Percentiles rank a stretch among this genome's conserved stretches.
Conservation (phyloP, 2,113 vertebrate species). For the Rhinopithecus roxellana region DNA sequence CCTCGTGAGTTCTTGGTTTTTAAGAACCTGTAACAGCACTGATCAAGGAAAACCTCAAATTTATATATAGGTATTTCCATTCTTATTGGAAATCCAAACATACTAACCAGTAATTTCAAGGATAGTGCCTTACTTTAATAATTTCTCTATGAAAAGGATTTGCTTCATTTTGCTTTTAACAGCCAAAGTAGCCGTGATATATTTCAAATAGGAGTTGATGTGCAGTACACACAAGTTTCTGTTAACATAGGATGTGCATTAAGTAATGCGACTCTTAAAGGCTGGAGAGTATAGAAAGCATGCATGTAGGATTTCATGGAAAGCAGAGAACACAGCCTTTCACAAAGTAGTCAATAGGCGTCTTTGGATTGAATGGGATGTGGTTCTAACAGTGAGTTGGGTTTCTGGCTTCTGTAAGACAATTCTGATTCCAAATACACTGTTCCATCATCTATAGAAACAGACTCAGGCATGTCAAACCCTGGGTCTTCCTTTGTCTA, state of each 20-base stretch:
- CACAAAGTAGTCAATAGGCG: neutral
- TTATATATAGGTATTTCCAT: neutral
- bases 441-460: neutral
- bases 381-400: no score
- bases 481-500: neutral
- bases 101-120: neutral
- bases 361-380: neutral
- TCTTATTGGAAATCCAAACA: slow-evolving; percentile 9
- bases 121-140: neutral
- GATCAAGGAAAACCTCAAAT: neutral
- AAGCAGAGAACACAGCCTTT: neutral
- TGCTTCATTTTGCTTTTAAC: neutral
- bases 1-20: neutral
- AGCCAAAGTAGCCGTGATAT: neutral
- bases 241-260: neutral
- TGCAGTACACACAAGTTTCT: neutral
- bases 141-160: neutral
- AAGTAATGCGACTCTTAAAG: neutral
- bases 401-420: neutral
- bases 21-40: neutral
- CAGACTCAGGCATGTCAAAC: neutral
- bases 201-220: neutral
- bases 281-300: neutral
- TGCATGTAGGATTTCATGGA: neutral
- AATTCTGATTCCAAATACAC: neutral